Conservation (phyloP, 2,113 vertebrate genomes). For the Corapipo altera region DNA sequence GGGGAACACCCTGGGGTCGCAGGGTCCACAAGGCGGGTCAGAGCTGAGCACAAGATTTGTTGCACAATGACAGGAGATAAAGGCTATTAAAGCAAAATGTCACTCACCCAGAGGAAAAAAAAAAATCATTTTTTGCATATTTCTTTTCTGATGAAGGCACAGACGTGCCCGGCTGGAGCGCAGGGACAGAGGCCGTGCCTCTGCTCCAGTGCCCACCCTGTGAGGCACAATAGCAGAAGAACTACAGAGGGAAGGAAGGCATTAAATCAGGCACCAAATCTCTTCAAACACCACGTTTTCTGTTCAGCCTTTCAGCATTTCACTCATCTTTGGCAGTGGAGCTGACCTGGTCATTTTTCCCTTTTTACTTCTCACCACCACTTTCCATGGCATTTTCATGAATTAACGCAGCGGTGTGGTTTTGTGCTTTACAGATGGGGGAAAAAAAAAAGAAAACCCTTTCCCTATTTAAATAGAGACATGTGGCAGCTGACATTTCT, state of each 20-base stretch:
- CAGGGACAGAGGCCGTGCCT: not conserved
- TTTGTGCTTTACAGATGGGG: conserved; percentile 26
- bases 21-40: not conserved
- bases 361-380: not conserved
- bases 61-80: not conserved
- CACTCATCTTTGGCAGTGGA: conserved; percentile 30
- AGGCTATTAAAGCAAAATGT: not conserved
- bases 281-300: conserved; percentile 32
- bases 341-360: conserved; percentile 54
- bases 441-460: not conserved
- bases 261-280: conserved; percentile 3
- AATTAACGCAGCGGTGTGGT: conserved; percentile 53
- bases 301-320: conserved; percentile 22
- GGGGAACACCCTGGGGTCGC: not conserved
- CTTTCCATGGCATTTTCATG: conserved; percentile 39
- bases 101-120: too few relatives aligned
- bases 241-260: not conserved
- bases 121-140: not conserved
- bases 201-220: not conserved
- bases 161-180: not conserved
- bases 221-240: not conserved
- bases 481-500: conserved; percentile 52
- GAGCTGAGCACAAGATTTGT: not conserved
- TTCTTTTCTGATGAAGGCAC: not conserved
- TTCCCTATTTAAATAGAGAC: conserved; percentile 41